Evolutionary conservation across 2,797 vertebrate species (phyloP), one percentile per base, ranked within the genome.

Genomic region (Falco berigora): DNA sequence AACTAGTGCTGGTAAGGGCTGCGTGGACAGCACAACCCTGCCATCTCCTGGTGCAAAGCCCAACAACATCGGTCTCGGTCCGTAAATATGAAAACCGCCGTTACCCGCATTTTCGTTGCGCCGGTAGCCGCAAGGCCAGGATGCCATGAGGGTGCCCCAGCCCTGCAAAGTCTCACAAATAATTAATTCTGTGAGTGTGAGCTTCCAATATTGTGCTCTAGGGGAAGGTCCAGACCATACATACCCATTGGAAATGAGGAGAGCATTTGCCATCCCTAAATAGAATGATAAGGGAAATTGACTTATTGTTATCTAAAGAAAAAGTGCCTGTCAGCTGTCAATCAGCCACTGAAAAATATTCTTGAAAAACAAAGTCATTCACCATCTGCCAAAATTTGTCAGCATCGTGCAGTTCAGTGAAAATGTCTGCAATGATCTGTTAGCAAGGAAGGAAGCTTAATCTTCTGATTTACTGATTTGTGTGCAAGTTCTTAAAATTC

Each of bases 41-140:
- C 97, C 97, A 95, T 59, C 97, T 97, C 46, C 91, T 96, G 98
- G 95, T 94, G 14, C 15, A 4, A 38, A 64, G 24, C 12, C 40
- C 28, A 68, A 42, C 27, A 14, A 15, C 78, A 42, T 20, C 46
- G 15, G 9, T 30, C 44, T 76, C 18, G 67, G 4, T 5, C 32
- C 13, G 8, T 1, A 6, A 55, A 44, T 9, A 21, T 0, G 12
- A n/a, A 17, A 83, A 7, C 14, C 30, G 34, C 23, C 8, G n/a
- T 6, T 16, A 1, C 15, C 49, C 14, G 16, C 25, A 3, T n/a
- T 64, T 81, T 36, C 50, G 10, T 16, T 10, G 9, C 23, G 28
- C 49, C 1, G 0, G 44, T 3, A 71, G 40, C n/a, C 22, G 10
- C 13, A 46, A 50, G 13, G 14, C 30, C 6, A 5, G 71, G 78